Evolutionary conservation across 2,797 vertebrate genomes (phyloP).

Genomic region (Gymnothorax reevesii): DNA sequence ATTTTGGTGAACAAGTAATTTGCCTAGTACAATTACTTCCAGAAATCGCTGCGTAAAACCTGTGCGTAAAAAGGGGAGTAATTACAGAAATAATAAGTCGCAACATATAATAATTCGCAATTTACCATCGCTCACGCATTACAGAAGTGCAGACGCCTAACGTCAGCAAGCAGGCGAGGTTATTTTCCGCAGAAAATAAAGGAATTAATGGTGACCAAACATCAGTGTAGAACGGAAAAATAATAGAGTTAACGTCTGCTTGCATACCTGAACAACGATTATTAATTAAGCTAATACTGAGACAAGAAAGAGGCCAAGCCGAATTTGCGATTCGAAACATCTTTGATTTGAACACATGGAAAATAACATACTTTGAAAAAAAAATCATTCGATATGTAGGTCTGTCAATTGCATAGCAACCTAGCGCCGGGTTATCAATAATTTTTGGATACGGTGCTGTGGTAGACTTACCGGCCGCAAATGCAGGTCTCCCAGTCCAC

Average conservation of each 20-base stretch:
- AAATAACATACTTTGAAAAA: neutral
- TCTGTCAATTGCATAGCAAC: neutral
- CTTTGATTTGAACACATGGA: neutral
- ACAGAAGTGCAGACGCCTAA: neutral
- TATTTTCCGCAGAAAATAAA: neutral
- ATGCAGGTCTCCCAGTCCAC: slow-evolving; percentile 16
- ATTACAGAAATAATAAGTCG: neutral
- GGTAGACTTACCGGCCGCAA: slow-evolving; percentile 30
- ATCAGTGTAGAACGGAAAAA: neutral
- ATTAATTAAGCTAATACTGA: neutral
- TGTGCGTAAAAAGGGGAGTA: neutral
- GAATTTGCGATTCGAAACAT: neutral
- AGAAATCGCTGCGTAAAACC: neutral
- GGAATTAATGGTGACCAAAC: neutral
- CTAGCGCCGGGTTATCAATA: neutral
- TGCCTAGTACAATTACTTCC: neutral
- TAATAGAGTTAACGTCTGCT: neutral
- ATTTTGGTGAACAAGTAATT: neutral
- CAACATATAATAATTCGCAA: neutral
- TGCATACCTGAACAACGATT: neutral
- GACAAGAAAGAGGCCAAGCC: neutral
- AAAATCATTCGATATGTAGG: neutral
- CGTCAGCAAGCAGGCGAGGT: neutral
- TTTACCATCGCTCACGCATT: neutral
- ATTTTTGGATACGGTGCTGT: slow-evolving; percentile 1